Evolutionary conservation across 2,797 vertebrate genomes (phyloP), one percentile per base, ranked within the genome.

Genomic region (Oophaga sylvatica): DNA sequence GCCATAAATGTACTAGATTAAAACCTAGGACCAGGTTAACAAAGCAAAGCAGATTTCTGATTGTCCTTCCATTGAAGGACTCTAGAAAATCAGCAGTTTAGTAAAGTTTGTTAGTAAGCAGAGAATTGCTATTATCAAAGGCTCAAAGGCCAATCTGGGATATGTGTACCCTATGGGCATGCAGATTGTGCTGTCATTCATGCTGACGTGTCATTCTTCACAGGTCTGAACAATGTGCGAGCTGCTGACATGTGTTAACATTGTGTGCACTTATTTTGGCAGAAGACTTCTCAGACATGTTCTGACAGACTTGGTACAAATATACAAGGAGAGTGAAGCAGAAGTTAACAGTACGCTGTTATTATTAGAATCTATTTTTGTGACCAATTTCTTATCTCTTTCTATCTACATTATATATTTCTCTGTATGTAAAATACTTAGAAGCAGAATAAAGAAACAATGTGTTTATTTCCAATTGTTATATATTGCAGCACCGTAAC

Each of bases 331-430:
- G 45, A 22, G 19, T 16, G 22, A 63, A 20, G 31, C n/a, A 67
- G 17, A 26, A 67, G 41, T 41, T 20, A 81, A 17, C n/a, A 65
- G 20, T 81, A n/a, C 35, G 35, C 35, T 9, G 3, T 48, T 26
- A 81, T 53, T 65, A 65, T 67, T 65, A 81, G 22, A 22, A 81
- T 81, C 80, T 77, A 26, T 77, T 77, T 56, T 26, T 76, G 12
- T 53, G 2, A 26, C 19, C n/a, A 6, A 6, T 53, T 53, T 76
- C 5, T 13, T 6, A 2, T 13, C 29, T 2, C 19, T 53, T 20
- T 16, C 17, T 22, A 0, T 4, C 3, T 41, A 41, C 35, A 41
- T 2, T 41, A 41, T 41, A 3, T 41, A 41, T 41, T 41, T 41
- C 35, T 5, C 35, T 41, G 35, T 35, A 35, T 35, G 35, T 35